Percentiles rank a stretch among this genome's conserved stretches.
Conservation (phyloP, 2,888 invertebrate species). For the Alloscopus bannaensis region DNA sequence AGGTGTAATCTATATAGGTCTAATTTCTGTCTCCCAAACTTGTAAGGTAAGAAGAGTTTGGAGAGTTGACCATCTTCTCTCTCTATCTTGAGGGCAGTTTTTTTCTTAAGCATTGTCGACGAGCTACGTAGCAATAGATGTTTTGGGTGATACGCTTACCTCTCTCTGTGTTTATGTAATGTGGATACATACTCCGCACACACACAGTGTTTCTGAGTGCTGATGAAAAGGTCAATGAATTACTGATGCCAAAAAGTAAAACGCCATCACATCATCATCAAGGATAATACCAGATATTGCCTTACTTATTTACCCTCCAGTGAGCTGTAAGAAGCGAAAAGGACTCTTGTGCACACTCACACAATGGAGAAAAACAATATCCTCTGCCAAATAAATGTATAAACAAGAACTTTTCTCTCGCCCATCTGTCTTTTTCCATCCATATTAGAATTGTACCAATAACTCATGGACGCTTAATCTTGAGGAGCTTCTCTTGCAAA, state of each 20-base stretch:
- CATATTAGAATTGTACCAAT: slow-evolving; percentile 51
- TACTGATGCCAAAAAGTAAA: slow-evolving; percentile 51
- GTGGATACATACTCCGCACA: slow-evolving; percentile 7
- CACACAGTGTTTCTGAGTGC: slow-evolving; percentile 1
- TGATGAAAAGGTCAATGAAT: slow-evolving; percentile 65
- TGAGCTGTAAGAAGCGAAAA: slow-evolving; percentile 45
- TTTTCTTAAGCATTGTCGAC: too few species aligned
- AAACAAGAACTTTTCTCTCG: slow-evolving; percentile 42
- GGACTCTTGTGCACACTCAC: slow-evolving; percentile 29
- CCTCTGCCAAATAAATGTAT: slow-evolving; percentile 9
- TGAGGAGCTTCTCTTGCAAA: slow-evolving; percentile 34
- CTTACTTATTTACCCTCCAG: slow-evolving; percentile 61
- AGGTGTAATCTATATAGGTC: slow-evolving; percentile 42
- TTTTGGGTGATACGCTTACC: slow-evolving; percentile 25
- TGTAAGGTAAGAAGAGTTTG: neutral
- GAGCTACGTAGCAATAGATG: too few species aligned
- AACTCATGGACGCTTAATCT: slow-evolving; percentile 42
- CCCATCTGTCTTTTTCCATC: slow-evolving; percentile 51
- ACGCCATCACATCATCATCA: slow-evolving; percentile 53
- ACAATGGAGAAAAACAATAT: slow-evolving; percentile 30
- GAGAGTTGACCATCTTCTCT: slow-evolving; percentile 15
- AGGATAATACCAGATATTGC: slow-evolving; percentile 27
- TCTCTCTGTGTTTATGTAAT: slow-evolving; percentile 39
- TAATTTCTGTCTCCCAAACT: slow-evolving; percentile 36
- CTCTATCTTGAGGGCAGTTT: slow-evolving; percentile 47